Base-by-base conservation (phyloP, 2,113 vertebrate species). In the Eclectus roratus region DNA sequence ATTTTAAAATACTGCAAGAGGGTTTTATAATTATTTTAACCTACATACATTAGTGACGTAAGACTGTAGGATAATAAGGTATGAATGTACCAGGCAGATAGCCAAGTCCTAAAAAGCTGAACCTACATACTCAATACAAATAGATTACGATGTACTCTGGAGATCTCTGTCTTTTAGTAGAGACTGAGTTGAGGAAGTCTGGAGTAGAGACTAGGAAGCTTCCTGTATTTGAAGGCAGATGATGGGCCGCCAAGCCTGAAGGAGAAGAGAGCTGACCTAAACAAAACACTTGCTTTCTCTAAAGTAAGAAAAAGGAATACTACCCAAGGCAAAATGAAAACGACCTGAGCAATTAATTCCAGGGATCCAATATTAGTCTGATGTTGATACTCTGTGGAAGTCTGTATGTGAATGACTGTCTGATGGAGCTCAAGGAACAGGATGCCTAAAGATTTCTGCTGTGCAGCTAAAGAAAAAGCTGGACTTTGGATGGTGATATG, bases 141-240 rank as follows among this genome's bases (percentile, higher is more conserved):
- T n/a, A 46, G 27, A 23, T 2, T 49, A 8, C 1, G 44, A 28
- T 65, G 12, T 61, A 1, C 35, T 46, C 19, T 5, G 5, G 35
- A 49, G 11, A 4, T 10, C 1, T 73, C 24, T 33, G 1, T 44
- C 8, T 18, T 70, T 76, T 70, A 0, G 0, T 18, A 46, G 35
- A 33, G 5, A 6, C 13, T 33, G 14, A n/a, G 9, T 29, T 66
- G 29, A 81, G 31, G 27, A 56, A 3, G 4, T 41, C 52, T 80
- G 41, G 20, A 49, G 5, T 21, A 50, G 27, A 39, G 24, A 69
- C 29, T 3, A 6, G 27, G 44, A 83, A 92, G 9, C 23, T 88
- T 79, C 31, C 17, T 53, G 7, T 7, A 28, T 70, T 33, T 85
- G 41, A 78, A 84, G 33, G 52, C 68, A 76, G 29, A 21, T 69